A percentile compares a stretch with the other conserved stretches of the same genome.
These are phyloP conservation scores for Drosophila willistoni DNA, from an alignment of 1,140 invertebrate species.

Conservation along the genomic window DNA sequence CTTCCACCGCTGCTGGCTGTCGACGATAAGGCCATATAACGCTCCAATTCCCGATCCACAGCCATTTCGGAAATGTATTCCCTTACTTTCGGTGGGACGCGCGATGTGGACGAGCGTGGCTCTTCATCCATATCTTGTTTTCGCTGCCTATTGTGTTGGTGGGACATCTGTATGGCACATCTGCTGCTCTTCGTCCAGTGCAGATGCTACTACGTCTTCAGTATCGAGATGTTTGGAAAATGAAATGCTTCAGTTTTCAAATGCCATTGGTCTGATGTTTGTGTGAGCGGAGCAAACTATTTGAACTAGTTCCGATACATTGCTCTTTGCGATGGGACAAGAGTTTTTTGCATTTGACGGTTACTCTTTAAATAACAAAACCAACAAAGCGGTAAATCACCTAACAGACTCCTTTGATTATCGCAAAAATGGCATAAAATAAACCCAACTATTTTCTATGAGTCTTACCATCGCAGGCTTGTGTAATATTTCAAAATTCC, in stretches of 20 bases:
- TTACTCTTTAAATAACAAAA: neutral
- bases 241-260: conserved; percentile 2
- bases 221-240: neutral
- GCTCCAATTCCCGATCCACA: conserved; percentile 47
- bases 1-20: conserved; percentile 44
- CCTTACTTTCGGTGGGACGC: conserved; percentile 39
- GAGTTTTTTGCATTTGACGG: neutral
- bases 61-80: conserved; percentile 45
- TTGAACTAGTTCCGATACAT: conserved; percentile 1
- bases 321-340: neutral
- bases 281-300: neutral
- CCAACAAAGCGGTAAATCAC: no score
- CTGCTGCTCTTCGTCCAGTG: neutral
- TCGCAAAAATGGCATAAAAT: no score
- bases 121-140: conserved; percentile 11
- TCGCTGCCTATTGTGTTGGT: conserved; percentile 16
- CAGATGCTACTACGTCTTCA: neutral
- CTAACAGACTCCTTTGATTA: no score
- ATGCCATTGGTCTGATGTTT: conserved; percentile 10
- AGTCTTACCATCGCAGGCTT: no score
- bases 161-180: neutral
- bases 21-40: conserved; percentile 48
- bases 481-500: no score
- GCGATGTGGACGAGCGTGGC: conserved; percentile 23
- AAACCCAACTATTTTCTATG: no score